Base-by-base conservation (phyloP, 2,113 vertebrate species). In the Otolemur garnettii region DNA sequence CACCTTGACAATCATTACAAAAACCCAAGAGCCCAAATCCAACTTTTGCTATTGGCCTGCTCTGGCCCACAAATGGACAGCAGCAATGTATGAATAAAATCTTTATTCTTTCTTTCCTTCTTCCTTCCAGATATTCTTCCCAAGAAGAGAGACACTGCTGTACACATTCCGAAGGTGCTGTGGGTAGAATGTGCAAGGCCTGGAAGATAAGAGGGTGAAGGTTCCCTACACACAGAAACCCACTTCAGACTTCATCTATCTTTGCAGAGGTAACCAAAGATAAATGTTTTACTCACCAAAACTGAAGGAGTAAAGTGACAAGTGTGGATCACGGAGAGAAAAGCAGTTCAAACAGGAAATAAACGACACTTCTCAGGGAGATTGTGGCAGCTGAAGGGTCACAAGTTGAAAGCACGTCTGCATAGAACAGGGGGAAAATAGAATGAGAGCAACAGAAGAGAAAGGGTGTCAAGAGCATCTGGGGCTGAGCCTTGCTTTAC, bases 351-450 rank as follows among this genome's bases (percentile, higher is more conserved):
- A 6, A 35, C 7, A 75, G 45, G 26, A 15, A 18, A 12, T 33
- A 4, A 38, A 22, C 18, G 2, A 55, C 14, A 18, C 26, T 72
- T 21, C 45, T 45, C 28, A 45, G 7, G 13, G 55, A 53, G 59
- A 21, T 18, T 18, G 2, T 1, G 50, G 42, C 69, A 42, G 64
- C 53, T 30, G n/a, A 33, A 33, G 17, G 59, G 30, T 81, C 12
- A n/a, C 1, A 38, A 45, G 38, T 4, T 80, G 35, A 35, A 12
- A 12, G 38, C 1, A 0, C 0, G 10, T 74, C n/a, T 79, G 33
- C 22, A 30, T 0, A 4, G 55, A 24, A 24, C 26, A 18, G 42
- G 11, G 13, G 38, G 53, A 24, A 17, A 17, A 21, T 10, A 57
- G 6, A 24, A 42, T 11, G 59, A 4, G 2, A 24, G 14, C 55